Evolutionary conservation across 2,888 invertebrate genomes (phyloP).

Genomic region (Melinaea marsaeus): DNA sequence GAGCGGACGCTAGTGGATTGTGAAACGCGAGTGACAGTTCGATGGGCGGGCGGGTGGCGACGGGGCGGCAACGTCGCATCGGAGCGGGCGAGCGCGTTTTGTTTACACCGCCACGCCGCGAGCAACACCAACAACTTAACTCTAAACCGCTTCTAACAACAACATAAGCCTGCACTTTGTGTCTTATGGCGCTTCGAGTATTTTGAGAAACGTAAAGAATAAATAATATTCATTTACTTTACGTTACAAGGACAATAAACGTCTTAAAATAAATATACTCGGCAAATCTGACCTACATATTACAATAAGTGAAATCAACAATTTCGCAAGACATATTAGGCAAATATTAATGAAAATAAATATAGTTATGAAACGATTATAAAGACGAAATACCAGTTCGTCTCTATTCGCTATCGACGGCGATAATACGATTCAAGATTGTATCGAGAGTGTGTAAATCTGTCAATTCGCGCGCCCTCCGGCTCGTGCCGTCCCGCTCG

Average conservation of each 20-base stretch:
- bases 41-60: constrained; percentile 36
- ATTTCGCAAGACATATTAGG: too few relatives aligned
- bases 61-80: constrained; percentile 60
- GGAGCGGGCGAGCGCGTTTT: constrained; percentile 51
- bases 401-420: constrained; percentile 24
- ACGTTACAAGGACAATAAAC: too few relatives aligned
- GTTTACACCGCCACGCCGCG: constrained; percentile 48
- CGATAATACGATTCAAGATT: constrained; percentile 67
- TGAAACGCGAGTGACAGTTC: constrained; percentile 42
- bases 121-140: background rate
- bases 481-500: constrained; percentile 48
- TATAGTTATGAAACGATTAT: too few relatives aligned
- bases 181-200: background rate
- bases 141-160: constrained; percentile 1
- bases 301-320: too few relatives aligned
- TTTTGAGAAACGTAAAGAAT: background rate
- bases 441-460: constrained; percentile 70
- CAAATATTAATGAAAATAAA: too few relatives aligned
- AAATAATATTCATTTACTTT: too few relatives aligned
- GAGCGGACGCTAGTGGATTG: constrained; percentile 38
- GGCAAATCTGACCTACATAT: too few relatives aligned
- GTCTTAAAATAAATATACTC: too few relatives aligned
- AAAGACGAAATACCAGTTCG: background rate
- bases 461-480: constrained; percentile 68
- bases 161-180: background rate